phyloP scores from a whole-genome alignment of 1,140 invertebrate species.

The Formica selysi region DNA sequence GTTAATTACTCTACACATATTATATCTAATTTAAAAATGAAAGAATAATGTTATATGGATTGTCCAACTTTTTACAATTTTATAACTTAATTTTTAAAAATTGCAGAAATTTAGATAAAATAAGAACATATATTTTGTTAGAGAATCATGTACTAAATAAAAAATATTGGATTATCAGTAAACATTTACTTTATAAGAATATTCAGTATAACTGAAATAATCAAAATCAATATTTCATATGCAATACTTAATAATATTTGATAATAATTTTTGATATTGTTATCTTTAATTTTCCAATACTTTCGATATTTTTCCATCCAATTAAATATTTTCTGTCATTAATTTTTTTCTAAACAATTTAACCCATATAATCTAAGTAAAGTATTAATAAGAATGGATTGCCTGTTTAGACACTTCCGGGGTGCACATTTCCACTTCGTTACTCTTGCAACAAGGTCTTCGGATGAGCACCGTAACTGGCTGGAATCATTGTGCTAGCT shows the following conservation, averaged over 20 bases:
- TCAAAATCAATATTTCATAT: not conserved
- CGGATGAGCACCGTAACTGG: conserved; percentile 73
- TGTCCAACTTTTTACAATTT: not conserved
- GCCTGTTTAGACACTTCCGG: conserved; percentile 74
- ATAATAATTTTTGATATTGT: not conserved
- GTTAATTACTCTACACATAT: not conserved
- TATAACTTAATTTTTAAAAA: conserved; percentile 14
- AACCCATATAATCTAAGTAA: not conserved
- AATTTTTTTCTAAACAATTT: not conserved
- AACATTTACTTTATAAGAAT: no score
- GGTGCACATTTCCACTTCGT: conserved; percentile 71
- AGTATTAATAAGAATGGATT: conserved; percentile 58
- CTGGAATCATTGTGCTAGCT: conserved; percentile 64
- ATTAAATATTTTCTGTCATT: not conserved
- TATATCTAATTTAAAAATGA: not conserved
- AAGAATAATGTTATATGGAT: not conserved
- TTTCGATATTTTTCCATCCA: not conserved
- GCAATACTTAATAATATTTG: not conserved
- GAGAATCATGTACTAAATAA: no score
- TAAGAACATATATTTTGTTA: no score
- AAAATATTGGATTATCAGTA: no score
- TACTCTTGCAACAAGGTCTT: conserved; percentile 72
- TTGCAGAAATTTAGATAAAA: not conserved
- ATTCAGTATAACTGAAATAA: not conserved
- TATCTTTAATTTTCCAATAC: not conserved